Conservation (phyloP, 2,888 invertebrate species). For the Ochlodes sylvanus region DNA sequence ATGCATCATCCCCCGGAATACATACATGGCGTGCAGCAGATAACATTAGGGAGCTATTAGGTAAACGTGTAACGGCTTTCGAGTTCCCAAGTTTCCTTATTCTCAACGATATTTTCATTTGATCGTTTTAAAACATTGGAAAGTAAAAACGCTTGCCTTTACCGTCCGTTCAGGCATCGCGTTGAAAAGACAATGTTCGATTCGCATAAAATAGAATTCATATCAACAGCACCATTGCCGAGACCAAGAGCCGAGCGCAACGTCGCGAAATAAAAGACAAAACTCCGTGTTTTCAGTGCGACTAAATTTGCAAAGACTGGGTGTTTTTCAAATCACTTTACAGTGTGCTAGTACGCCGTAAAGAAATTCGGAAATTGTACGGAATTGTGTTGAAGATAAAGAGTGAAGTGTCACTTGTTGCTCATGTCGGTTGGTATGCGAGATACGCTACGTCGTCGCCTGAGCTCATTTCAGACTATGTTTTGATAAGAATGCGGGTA, state of each 20-base stretch:
- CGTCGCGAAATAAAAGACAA: constrained; percentile 31
- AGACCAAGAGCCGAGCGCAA: constrained; percentile 8
- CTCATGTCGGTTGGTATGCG: constrained; percentile 59
- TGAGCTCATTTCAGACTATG: constrained; percentile 50
- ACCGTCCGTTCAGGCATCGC: constrained; percentile 6
- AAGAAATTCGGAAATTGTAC: constrained; percentile 38
- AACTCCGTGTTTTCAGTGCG: constrained; percentile 25
- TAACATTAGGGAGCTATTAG: constrained; percentile 50
- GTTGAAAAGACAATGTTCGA: constrained; percentile 32
- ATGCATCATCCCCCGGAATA: constrained; percentile 61
- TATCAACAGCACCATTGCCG: constrained; percentile 29
- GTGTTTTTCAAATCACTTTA: constrained; percentile 41
- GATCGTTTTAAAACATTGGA: constrained; percentile 32
- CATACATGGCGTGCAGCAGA: constrained; percentile 46
- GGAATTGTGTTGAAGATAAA: constrained; percentile 50
- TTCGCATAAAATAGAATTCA: constrained; percentile 33
- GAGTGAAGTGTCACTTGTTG: constrained; percentile 63
- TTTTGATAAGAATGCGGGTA: constrained; percentile 49
- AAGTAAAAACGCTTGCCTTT: constrained; percentile 21
- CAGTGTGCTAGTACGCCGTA: constrained; percentile 12
- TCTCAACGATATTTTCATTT: constrained; percentile 30
- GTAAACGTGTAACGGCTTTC: constrained; percentile 44
- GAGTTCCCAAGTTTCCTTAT: constrained; percentile 37
- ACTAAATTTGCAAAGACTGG: constrained; percentile 17
- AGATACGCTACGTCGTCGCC: constrained; percentile 49